Percentiles rank a stretch among this genome's conserved stretches.
These are phyloP conservation scores for Xestia rhomboidea DNA, from an alignment of 2,888 invertebrate genomes.

Conservation along the genomic window DNA sequence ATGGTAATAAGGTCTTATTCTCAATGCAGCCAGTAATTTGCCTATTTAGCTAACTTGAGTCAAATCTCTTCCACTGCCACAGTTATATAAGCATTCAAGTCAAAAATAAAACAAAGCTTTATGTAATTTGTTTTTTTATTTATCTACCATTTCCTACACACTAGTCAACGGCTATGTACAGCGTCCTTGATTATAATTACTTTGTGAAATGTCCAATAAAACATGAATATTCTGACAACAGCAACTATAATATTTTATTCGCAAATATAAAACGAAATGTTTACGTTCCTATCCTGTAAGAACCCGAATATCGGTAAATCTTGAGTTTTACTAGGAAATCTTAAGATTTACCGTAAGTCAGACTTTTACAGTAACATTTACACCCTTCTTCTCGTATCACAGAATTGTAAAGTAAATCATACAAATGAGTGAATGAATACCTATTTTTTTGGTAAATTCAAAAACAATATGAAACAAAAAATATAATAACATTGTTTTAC, in stretches of 20 bases:
- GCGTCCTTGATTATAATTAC: conserved; percentile 71
- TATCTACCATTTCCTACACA: conserved; percentile 86
- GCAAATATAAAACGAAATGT: conserved; percentile 52
- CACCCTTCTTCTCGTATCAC: conserved; percentile 68
- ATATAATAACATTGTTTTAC: conserved; percentile 26
- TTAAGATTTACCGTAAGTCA: background rate
- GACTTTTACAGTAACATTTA: conserved; percentile 2
- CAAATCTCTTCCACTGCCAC: background rate
- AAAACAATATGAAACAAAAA: conserved; percentile 43
- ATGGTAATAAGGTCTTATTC: background rate
- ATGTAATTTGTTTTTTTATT: conserved; percentile 73
- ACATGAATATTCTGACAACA: conserved; percentile 55
- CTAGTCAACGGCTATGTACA: conserved; percentile 90
- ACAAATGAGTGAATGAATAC: conserved; percentile 49
- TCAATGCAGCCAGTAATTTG: background rate
- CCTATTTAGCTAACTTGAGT: background rate
- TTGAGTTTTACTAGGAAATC: background rate
- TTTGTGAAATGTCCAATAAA: conserved; percentile 64
- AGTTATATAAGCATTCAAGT: background rate
- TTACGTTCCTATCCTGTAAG: background rate
- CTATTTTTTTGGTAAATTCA: conserved; percentile 57
- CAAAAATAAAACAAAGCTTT: conserved; percentile 64
- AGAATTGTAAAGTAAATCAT: conserved; percentile 63
- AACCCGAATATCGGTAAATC: background rate
- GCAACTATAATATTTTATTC: conserved; percentile 40